Base-by-base conservation (phyloP, 2,888 invertebrate genomes). In the Nipponacmea schrenckii region DNA sequence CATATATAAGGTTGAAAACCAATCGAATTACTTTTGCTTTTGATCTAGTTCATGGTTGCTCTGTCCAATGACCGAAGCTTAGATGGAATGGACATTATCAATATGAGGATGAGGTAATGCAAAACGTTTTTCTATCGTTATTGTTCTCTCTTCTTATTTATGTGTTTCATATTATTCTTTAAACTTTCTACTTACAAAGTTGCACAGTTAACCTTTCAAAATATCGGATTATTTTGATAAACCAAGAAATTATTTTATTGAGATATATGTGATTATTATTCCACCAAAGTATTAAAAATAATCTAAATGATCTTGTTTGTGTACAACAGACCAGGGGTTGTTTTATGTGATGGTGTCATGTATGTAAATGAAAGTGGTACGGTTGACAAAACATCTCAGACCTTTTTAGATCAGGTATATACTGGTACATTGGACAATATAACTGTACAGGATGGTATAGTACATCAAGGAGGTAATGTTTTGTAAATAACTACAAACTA, bases 331-430 rank as follows among this genome's bases (percentile, higher is more conserved):
- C 24, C 62, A 4, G 75, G 75, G 7, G 71, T 71, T 73, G 75
- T 75, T 15, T 64, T 71, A 27, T 71, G 73, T 15, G 75, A 75
- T 65, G 50, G 64, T 15, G 1, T 69, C 10, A 31, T 75, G 15
- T 65, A 65, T 24, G 48, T 71, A 1, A 75, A 75, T 48, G 73
- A 75, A 64, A 64, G 67, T 14, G 75, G 75, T 24, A 73, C 46
- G 14, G 56, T 71, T 10, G 48, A 48, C 14, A 39, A 56, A 12
- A 65, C 71, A 7, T 31, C 15, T 3, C 39, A 44, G 14, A 26
- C 26, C 2, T 44, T 75, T 17, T 39, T 62, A 48, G 17, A 17
- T 12, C 44, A 46, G 14, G 64, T 75, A 14, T 56, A 67, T 46
- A 64, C 67, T 17, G 73, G 73, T 17, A 62, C 50, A n/a, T 8